Percentiles rank a stretch among this genome's conserved stretches.
These are phyloP conservation scores for Drosophila ercepeae DNA, from an alignment of 1,140 invertebrate species.

Conservation along the genomic window DNA sequence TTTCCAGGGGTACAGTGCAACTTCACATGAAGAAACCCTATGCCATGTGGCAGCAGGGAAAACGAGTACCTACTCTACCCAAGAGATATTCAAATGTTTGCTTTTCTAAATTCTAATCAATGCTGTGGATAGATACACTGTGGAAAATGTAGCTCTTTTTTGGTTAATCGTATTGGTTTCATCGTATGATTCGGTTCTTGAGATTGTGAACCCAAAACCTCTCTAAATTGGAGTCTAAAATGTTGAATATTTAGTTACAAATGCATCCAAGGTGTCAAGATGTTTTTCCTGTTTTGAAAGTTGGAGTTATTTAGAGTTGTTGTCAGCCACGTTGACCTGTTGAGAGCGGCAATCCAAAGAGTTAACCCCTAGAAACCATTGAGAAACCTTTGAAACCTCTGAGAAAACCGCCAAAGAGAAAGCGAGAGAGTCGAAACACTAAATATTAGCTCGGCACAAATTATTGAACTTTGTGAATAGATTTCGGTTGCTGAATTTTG, in stretches of 20 bases:
- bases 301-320: conserved; percentile 5
- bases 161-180: neutral
- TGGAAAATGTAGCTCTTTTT: neutral
- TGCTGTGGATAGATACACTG: neutral
- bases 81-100: neutral
- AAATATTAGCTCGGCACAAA: too few species aligned
- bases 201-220: too few species aligned
- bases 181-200: too few species aligned
- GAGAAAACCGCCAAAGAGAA: neutral
- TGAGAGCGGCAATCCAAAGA: neutral
- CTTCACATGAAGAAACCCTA: neutral
- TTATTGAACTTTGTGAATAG: neutral
- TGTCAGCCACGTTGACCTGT: conserved; percentile 11
- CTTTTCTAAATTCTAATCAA: conserved; percentile 9
- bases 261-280: neutral
- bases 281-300: conserved; percentile 17
- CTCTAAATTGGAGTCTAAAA: too few species aligned
- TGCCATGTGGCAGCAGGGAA: neutral
- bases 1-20: conserved; percentile 8
- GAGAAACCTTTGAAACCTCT: neutral
- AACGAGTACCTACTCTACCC: neutral
- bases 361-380: neutral
- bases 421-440: too few species aligned
- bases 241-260: neutral
- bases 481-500: conserved; percentile 20